A percentile compares a stretch with the other conserved stretches of the same genome.
Conservation (phyloP, 2,797 vertebrate genomes). For the Arnoldichthys spilopterus region DNA sequence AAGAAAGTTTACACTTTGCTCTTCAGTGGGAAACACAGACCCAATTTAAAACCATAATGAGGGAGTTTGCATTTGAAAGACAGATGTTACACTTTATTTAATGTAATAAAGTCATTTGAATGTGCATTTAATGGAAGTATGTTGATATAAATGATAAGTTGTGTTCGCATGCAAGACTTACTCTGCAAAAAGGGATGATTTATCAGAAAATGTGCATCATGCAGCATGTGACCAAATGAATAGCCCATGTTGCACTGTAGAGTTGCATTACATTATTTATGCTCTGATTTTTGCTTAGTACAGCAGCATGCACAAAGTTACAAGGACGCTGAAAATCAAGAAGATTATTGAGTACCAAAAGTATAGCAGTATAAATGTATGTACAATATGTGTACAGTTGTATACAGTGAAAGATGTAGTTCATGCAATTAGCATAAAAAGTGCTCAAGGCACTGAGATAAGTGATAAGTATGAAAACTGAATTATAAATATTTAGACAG, state of each 20-base stretch:
- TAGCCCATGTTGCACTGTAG: neutral
- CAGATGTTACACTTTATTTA: conserved; percentile 23
- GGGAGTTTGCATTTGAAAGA: neutral
- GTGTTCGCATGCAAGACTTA: neutral
- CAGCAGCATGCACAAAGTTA: too few species aligned
- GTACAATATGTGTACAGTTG: too few species aligned
- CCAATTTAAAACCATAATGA: conserved; percentile 2
- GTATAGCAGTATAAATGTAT: too few species aligned
- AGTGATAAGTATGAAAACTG: too few species aligned
- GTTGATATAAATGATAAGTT: conserved; percentile 6
- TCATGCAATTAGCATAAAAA: too few species aligned
- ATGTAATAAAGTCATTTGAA: neutral
- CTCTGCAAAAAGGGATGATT: neutral
- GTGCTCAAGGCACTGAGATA: too few species aligned
- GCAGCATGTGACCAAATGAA: neutral
- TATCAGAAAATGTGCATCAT: neutral
- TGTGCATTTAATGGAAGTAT: neutral
- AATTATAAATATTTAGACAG: too few species aligned
- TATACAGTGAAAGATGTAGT: too few species aligned
- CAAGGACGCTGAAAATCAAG: too few species aligned
- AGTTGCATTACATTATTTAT: too few species aligned
- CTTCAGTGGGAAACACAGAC: conserved; percentile 14
- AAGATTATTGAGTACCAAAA: too few species aligned
- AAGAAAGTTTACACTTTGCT: neutral
- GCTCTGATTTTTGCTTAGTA: too few species aligned